phyloP scores from a whole-genome alignment of 2,113 vertebrate genomes.

The Spea multiplicata region DNA sequence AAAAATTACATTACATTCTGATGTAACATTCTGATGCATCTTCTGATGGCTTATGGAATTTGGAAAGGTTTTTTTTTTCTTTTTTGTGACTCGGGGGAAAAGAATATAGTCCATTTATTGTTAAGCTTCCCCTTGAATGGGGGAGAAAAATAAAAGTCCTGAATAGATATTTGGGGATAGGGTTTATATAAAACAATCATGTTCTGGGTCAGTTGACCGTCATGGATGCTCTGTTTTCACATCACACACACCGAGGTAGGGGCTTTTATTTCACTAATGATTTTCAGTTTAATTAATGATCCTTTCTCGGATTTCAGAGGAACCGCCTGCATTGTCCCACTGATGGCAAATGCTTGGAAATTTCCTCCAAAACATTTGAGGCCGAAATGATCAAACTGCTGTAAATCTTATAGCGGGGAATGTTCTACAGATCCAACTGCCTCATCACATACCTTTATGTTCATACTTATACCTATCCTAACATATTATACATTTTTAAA shows the following conservation, averaged over 20 bases:
- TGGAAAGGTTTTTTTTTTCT: no score
- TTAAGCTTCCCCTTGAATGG: no score
- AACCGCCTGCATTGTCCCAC: not conserved
- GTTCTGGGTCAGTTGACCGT: not conserved
- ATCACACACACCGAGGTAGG: conserved; percentile 1
- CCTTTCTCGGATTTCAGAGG: conserved; percentile 15
- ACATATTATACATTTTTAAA: no score
- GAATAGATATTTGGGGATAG: not conserved
- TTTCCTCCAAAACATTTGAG: not conserved
- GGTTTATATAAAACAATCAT: not conserved
- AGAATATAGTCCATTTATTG: no score
- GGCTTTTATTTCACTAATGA: conserved; percentile 25
- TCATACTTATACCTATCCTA: no score
- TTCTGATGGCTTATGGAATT: no score
- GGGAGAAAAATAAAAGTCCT: no score
- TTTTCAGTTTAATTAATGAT: conserved; percentile 30
- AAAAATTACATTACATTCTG: no score
- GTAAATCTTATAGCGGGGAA: not conserved
- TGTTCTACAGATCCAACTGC: no score
- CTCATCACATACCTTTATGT: no score
- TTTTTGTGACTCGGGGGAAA: no score
- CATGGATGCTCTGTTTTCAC: not conserved
- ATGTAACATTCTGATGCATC: no score
- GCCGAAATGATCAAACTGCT: not conserved
- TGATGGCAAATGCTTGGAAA: not conserved